Percentiles rank a stretch among this genome's conserved stretches.
These are phyloP conservation scores for Drosophila nannoptera DNA, from an alignment of 1,140 invertebrate species.

Conservation along the genomic window DNA sequence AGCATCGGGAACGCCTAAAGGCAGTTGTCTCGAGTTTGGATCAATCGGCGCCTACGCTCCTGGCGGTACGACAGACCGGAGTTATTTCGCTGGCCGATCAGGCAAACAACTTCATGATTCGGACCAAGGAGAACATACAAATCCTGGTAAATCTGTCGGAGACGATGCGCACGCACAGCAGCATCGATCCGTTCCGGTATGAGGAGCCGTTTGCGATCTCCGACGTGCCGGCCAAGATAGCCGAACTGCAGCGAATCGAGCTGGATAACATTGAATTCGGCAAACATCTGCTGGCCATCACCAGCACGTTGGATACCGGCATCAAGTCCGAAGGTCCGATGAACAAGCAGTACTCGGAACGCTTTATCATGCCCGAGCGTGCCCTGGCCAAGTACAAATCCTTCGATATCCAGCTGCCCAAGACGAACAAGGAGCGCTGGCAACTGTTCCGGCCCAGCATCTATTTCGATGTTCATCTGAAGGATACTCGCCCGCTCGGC, in stretches of 20 bases:
- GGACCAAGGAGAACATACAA: slow-evolving; percentile 57
- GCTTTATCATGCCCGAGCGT: slow-evolving; percentile 29
- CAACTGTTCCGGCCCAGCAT: slow-evolving; percentile 59
- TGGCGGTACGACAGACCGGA: slow-evolving; percentile 40
- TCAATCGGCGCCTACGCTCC: slow-evolving; percentile 29
- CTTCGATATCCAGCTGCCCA: slow-evolving; percentile 41
- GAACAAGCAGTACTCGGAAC: background rate
- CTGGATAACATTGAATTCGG: slow-evolving; percentile 40
- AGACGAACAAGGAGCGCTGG: slow-evolving; percentile 35
- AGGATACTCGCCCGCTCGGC: slow-evolving; percentile 54
- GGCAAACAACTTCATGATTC: slow-evolving; percentile 48
- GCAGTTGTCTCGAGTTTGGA: slow-evolving; percentile 35
- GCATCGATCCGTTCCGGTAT: slow-evolving; percentile 52
- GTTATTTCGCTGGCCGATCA: slow-evolving; percentile 39
- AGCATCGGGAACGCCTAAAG: slow-evolving; percentile 49
- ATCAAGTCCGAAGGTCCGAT: background rate
- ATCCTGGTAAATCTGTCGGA: slow-evolving; percentile 43
- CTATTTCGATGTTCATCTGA: slow-evolving; percentile 60
- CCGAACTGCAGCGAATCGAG: slow-evolving; percentile 42
- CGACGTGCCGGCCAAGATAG: slow-evolving; percentile 31
- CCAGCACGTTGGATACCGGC: slow-evolving; percentile 45
- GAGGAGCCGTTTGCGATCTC: slow-evolving; percentile 31
- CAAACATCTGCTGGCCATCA: slow-evolving; percentile 39
- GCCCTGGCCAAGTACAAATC: slow-evolving; percentile 55
- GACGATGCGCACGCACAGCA: slow-evolving; percentile 52